Conservation (phyloP, 2,888 invertebrate genomes). For the Disparrhopalites patrizii region DNA sequence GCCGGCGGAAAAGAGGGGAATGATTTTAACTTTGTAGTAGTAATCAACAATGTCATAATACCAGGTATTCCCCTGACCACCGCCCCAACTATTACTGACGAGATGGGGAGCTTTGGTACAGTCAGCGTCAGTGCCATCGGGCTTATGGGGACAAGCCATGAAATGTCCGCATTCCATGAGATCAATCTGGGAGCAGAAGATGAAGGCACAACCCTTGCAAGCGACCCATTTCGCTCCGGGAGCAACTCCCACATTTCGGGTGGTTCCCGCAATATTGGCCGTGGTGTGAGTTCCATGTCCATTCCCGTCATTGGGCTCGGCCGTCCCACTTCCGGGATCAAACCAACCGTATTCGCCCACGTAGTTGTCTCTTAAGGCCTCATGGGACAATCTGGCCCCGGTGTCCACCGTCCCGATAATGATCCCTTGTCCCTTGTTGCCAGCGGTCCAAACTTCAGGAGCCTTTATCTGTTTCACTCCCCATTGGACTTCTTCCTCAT, state of each 20-base stretch:
- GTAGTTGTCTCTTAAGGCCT: conserved; percentile 9
- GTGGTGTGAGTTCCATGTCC: conserved; percentile 28
- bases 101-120: conserved; percentile 29
- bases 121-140: conserved; percentile 5
- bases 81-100: conserved; percentile 28
- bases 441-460: conserved; percentile 4
- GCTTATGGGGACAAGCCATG: conserved; percentile 22
- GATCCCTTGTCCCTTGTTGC: conserved; percentile 5
- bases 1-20: conserved; percentile 25
- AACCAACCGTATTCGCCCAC: conserved; percentile 16
- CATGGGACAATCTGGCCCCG: conserved; percentile 5
- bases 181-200: conserved; percentile 14
- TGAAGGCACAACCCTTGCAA: conserved; percentile 15
- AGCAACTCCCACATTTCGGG: conserved; percentile 20
- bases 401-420: conserved; percentile 13
- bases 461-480: conserved; percentile 19
- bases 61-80: conserved; percentile 17
- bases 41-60: conserved; percentile 4
- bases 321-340: conserved; percentile 1
- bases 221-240: conserved; percentile 16
- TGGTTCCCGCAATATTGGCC: conserved; percentile 8
- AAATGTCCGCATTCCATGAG: conserved; percentile 18
- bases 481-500: conserved; percentile 16
- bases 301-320: conserved; percentile 5
- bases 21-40: conserved; percentile 15